Evolutionary conservation across 2,888 invertebrate species (phyloP).

Genomic region (Lithophane semibrunnea): DNA sequence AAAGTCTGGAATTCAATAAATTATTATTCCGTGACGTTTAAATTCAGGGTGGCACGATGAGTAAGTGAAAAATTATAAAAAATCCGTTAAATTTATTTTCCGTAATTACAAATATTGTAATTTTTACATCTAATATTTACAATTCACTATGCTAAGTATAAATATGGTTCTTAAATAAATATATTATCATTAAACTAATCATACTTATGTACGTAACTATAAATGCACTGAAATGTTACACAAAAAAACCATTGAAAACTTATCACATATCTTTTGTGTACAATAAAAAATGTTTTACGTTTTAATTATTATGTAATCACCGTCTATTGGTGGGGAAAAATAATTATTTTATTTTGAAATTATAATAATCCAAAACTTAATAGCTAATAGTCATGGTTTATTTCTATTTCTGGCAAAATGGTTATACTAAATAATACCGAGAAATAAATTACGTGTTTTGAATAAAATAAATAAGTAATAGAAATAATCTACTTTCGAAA

Average conservation of each 20-base stretch:
- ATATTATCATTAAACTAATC: constrained; percentile 71
- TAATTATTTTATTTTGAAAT: constrained; percentile 64
- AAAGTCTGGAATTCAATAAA: not conserved
- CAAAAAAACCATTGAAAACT: constrained; percentile 79
- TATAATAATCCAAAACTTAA: constrained; percentile 66
- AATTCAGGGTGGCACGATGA: not conserved
- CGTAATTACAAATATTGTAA: constrained; percentile 88
- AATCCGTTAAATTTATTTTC: constrained; percentile 81
- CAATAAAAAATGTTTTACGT: constrained; percentile 69
- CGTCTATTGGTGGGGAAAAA: constrained; percentile 79
- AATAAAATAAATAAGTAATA: constrained; percentile 44
- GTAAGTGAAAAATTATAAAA: constrained; percentile 59
- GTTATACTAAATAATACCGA: constrained; percentile 59
- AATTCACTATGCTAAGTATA: constrained; percentile 81
- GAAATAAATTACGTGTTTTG: constrained; percentile 62
- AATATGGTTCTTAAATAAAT: constrained; percentile 86
- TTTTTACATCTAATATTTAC: constrained; percentile 88
- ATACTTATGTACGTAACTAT: constrained; percentile 72
- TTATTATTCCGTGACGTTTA: not conserved
- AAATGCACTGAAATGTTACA: constrained; percentile 87
- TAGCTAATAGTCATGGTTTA: constrained; percentile 77
- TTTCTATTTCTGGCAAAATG: constrained; percentile 80
- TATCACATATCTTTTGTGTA: constrained; percentile 89
- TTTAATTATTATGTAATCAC: constrained; percentile 68
- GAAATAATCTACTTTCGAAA: constrained; percentile 51